These are phyloP conservation scores for Ptychoptera albimana DNA, from an alignment of 2,888 invertebrate genomes.

Conservation along the genomic window DNA sequence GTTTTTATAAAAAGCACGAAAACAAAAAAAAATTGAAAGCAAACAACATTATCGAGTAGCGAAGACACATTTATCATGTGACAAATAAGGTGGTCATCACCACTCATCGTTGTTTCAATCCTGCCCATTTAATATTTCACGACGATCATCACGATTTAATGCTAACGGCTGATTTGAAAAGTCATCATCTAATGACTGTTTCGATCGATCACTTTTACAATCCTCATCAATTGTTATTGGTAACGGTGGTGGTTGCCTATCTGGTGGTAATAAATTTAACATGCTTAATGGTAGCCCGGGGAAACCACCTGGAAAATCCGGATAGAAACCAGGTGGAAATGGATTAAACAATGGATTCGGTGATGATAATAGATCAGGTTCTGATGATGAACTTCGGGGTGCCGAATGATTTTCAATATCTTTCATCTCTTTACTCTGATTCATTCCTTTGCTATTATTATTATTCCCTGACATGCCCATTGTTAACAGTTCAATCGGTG, in stretches of 20 bases:
- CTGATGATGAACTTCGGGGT: slow-evolving; percentile 48
- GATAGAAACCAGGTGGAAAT: slow-evolving; percentile 66
- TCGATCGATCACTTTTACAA: slow-evolving; percentile 46
- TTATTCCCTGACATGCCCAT: slow-evolving; percentile 35
- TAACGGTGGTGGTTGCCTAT: slow-evolving; percentile 41
- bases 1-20: no score
- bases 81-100: no score
- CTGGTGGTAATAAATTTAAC: slow-evolving; percentile 70
- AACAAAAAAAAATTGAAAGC: no score
- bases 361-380: slow-evolving; percentile 43
- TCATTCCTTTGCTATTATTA: slow-evolving; percentile 39
- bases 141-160: slow-evolving; percentile 41
- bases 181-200: slow-evolving; percentile 44
- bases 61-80: no score
- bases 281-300: slow-evolving; percentile 66
- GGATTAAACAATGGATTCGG: slow-evolving; percentile 56
- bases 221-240: slow-evolving; percentile 45
- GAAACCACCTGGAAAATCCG: slow-evolving; percentile 65
- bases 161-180: slow-evolving; percentile 34
- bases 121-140: slow-evolving; percentile 59
- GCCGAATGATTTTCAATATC: slow-evolving; percentile 26
- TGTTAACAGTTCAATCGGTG: slow-evolving; percentile 50
- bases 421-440: slow-evolving; percentile 20
- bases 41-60: no score
- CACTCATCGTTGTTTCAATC: slow-evolving; percentile 37